phyloP scores from a whole-genome alignment of 2,888 invertebrate species.

The Noctua fimbriata region DNA sequence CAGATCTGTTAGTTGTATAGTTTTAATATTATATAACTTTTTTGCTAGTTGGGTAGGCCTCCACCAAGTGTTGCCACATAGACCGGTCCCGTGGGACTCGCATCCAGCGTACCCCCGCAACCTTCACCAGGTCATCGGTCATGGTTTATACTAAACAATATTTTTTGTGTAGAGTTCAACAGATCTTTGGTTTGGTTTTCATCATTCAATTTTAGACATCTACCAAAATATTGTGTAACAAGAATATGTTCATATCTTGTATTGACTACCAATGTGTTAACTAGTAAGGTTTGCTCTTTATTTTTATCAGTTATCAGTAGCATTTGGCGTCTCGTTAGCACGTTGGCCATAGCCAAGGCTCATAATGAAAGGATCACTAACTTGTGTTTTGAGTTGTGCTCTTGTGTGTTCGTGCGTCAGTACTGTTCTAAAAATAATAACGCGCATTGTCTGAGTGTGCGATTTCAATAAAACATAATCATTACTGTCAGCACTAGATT shows the following conservation, averaged over 20 bases:
- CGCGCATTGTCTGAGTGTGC: slow-evolving; percentile 78
- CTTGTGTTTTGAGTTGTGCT: slow-evolving; percentile 74
- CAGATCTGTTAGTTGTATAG: no score
- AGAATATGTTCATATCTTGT: slow-evolving; percentile 65
- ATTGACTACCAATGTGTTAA: slow-evolving; percentile 72
- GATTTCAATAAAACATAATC: slow-evolving; percentile 81
- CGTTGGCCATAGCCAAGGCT: slow-evolving; percentile 73
- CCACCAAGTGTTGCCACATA: no score
- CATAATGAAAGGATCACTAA: slow-evolving; percentile 79
- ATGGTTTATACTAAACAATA: neutral
- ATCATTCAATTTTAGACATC: neutral
- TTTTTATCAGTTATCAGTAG: slow-evolving; percentile 77
- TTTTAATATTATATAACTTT: no score
- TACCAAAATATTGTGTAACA: slow-evolving; percentile 47
- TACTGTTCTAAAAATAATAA: slow-evolving; percentile 79
- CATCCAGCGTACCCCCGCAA: no score
- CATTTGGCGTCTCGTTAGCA: slow-evolving; percentile 81
- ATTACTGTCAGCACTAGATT: slow-evolving; percentile 78
- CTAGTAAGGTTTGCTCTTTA: slow-evolving; percentile 76
- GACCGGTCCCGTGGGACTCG: no score
- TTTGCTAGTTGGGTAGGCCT: no score
- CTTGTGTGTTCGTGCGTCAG: slow-evolving; percentile 80
- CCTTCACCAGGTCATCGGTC: no score
- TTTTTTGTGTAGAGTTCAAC: neutral
- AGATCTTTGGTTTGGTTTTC: neutral